Conservation (phyloP, 2,888 invertebrate genomes). For the Epiblema foenella region DNA sequence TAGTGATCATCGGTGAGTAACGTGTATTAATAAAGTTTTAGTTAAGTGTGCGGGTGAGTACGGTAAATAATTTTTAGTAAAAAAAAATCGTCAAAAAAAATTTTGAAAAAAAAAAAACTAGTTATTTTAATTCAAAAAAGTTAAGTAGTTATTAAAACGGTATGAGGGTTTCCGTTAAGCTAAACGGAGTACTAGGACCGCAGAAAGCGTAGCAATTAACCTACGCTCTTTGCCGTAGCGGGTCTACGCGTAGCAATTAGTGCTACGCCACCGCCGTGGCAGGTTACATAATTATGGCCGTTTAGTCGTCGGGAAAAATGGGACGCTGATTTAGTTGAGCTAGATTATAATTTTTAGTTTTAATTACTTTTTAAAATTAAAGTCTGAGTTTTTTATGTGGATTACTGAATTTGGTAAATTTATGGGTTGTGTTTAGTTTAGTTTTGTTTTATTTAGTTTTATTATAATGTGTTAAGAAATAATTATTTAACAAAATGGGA, state of each 20-base stretch:
- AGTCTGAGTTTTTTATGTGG: not conserved
- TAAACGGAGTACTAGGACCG: slow-evolving; percentile 49
- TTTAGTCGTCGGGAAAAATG: slow-evolving; percentile 55
- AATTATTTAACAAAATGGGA: too few relatives aligned
- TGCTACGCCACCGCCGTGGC: slow-evolving; percentile 68
- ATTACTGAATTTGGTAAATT: not conserved
- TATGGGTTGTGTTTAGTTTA: too few relatives aligned
- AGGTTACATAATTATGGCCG: slow-evolving; percentile 75
- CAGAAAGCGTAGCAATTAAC: slow-evolving; percentile 74
- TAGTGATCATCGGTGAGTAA: slow-evolving; percentile 82
- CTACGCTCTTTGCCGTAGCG: slow-evolving; percentile 71
- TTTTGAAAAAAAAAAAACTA: not conserved
- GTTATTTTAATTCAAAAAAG: not conserved
- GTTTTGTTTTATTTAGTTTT: too few relatives aligned
- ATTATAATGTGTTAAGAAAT: too few relatives aligned
- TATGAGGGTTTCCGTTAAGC: slow-evolving; percentile 50
- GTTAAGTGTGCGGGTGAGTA: slow-evolving; percentile 18
- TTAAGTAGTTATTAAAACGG: not conserved
- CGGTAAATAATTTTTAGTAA: not conserved
- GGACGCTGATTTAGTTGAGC: slow-evolving; percentile 44
- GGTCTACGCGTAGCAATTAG: slow-evolving; percentile 81
- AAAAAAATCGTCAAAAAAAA: not conserved
- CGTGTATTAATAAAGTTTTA: slow-evolving; percentile 33
- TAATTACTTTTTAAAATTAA: not conserved
- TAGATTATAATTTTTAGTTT: slow-evolving; percentile 17